Evolutionary conservation across 2,888 invertebrate species (phyloP).

Genomic region (Oscheius myriophilus): DNA sequence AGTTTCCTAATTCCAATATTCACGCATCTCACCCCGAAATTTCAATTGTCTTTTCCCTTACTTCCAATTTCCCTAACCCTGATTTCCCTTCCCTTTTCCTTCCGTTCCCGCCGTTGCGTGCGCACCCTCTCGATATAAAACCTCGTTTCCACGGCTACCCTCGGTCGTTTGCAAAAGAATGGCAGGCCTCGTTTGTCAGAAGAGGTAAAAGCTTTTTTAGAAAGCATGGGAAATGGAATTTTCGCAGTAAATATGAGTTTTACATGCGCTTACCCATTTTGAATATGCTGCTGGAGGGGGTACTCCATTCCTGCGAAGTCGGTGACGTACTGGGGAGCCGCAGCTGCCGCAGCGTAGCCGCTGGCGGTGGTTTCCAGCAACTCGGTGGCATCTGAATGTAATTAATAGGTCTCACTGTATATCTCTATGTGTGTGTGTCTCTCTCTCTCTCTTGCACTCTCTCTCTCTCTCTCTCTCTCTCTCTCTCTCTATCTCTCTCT

Average conservation of each 20-base stretch:
- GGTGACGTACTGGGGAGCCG: slow-evolving; percentile 28
- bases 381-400: slow-evolving; percentile 23
- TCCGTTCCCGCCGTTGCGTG: too few species aligned
- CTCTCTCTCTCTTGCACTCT: too few species aligned
- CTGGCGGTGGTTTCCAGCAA: slow-evolving; percentile 18
- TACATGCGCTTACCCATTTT: slow-evolving; percentile 19
- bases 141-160: not conserved
- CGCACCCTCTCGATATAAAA: not conserved
- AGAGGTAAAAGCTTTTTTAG: too few species aligned
- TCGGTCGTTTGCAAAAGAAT: not conserved
- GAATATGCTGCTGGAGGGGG: slow-evolving; percentile 25
- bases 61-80: too few species aligned
- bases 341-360: slow-evolving; percentile 18
- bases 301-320: slow-evolving; percentile 32
- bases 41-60: too few species aligned
- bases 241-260: not conserved
- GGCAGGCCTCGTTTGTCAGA: not conserved
- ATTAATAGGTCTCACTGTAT: too few species aligned
- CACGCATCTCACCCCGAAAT: too few species aligned
- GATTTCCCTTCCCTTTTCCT: too few species aligned
- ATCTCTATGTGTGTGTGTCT: too few species aligned
- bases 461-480: too few species aligned
- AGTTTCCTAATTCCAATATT: too few species aligned
- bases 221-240: not conserved
- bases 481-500: too few species aligned